These are phyloP conservation scores for Zoanthus gigantus DNA, from an alignment of 92 coral and sea anemone species.

Conservation along the genomic window DNA sequence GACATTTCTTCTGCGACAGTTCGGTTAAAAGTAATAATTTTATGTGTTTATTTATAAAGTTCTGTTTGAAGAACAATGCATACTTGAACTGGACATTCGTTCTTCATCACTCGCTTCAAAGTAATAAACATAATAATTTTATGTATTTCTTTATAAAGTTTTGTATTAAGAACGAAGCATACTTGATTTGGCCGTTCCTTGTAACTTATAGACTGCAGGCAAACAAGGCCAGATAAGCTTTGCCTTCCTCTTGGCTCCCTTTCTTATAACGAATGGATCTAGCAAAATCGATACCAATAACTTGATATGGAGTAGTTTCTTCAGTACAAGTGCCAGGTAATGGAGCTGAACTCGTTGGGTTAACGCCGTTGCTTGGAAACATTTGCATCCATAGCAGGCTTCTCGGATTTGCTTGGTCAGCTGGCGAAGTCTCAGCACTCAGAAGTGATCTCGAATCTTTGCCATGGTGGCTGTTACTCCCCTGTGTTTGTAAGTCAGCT, in stretches of 20 bases:
- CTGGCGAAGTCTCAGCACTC: constrained; percentile 7
- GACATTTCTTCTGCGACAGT: background rate
- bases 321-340: background rate
- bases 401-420: constrained; percentile 7
- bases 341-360: background rate
- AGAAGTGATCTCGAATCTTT: background rate
- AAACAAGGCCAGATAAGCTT: constrained; percentile 25
- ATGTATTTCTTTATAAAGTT: no score
- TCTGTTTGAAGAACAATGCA: background rate
- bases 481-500: constrained; percentile 9
- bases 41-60: no score
- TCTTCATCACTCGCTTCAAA: background rate
- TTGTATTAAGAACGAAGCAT: no score
- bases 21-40: background rate
- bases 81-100: background rate
- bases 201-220: background rate
- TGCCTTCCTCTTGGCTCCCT: constrained; percentile 16
- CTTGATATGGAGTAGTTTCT: background rate
- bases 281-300: constrained; percentile 10
- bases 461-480: constrained; percentile 35
- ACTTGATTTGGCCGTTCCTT: background rate
- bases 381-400: constrained; percentile 13
- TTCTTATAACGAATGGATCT: background rate
- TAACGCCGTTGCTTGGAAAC: background rate
- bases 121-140: no score